phyloP scores from a whole-genome alignment of 1,140 invertebrate genomes.

The Popillia japonica region DNA sequence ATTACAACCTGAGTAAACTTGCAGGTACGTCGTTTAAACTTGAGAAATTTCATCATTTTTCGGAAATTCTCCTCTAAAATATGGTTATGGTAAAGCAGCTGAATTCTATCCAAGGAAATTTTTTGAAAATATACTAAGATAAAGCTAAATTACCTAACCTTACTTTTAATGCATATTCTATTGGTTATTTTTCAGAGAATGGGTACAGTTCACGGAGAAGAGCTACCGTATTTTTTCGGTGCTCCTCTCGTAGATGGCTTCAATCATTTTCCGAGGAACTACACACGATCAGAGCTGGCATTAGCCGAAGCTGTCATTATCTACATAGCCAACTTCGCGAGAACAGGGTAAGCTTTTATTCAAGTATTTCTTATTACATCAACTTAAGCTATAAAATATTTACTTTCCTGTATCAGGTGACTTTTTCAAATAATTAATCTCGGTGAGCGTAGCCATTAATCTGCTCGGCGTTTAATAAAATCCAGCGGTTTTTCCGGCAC shows the following conservation, averaged over 20 bases:
- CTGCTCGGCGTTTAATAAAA: slow-evolving; percentile 18
- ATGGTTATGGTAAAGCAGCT: too few relatives aligned
- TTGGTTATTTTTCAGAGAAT: slow-evolving; percentile 69
- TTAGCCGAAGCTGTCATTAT: slow-evolving; percentile 88
- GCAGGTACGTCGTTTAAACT: too few relatives aligned
- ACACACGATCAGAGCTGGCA: slow-evolving; percentile 80
- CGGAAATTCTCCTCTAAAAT: too few relatives aligned
- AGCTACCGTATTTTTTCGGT: slow-evolving; percentile 90
- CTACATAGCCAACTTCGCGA: slow-evolving; percentile 89
- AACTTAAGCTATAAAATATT: too few relatives aligned
- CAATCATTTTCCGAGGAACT: slow-evolving; percentile 81
- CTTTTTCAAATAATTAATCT: too few relatives aligned
- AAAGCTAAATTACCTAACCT: too few relatives aligned
- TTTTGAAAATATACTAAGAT: too few relatives aligned
- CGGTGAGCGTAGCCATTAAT: background rate
- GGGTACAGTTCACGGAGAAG: slow-evolving; percentile 89
- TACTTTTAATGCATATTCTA: background rate
- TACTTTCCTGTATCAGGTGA: too few relatives aligned
- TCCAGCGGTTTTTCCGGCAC: background rate
- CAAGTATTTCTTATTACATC: background rate
- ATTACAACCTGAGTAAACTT: background rate
- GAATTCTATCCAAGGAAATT: too few relatives aligned
- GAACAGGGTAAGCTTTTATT: slow-evolving; percentile 78
- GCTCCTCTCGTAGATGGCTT: slow-evolving; percentile 78
- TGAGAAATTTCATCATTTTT: too few relatives aligned